phyloP scores from a whole-genome alignment of 2,113 vertebrate genomes.

The Carassius auratus region DNA sequence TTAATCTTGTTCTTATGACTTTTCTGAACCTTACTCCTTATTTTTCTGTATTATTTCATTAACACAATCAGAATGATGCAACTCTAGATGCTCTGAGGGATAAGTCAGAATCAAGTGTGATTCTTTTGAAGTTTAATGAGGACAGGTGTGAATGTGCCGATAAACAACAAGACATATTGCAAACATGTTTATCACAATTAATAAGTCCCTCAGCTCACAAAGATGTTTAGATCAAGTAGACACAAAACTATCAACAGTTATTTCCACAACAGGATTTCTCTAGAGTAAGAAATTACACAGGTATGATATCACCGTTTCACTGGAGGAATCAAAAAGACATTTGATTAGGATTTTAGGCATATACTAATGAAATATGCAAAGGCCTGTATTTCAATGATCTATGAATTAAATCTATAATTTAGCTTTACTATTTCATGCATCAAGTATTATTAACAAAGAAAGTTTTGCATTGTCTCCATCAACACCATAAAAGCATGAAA shows the following conservation, averaged over 20 bases:
- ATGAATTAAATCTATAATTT: no score
- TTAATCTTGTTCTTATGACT: neutral
- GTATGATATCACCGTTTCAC: neutral
- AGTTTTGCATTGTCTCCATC: no score
- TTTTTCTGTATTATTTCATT: neutral
- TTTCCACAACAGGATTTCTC: constrained; percentile 18
- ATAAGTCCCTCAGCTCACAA: constrained; percentile 9
- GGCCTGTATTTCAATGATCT: neutral
- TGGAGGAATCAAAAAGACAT: neutral
- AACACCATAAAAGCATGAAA: no score
- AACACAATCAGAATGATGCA: constrained; percentile 10
- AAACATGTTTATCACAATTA: constrained; percentile 12
- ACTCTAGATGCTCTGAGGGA: neutral
- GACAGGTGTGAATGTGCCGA: constrained; percentile 4
- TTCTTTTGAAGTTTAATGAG: constrained; percentile 29
- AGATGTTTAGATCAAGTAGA: neutral
- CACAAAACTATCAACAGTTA: neutral
- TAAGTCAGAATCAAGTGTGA: constrained; percentile 8
- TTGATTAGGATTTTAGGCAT: neutral
- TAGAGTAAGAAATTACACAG: neutral
- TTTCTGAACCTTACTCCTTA: neutral
- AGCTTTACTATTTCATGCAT: no score
- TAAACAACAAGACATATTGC: neutral
- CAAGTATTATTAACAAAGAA: no score
- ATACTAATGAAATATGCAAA: neutral